phyloP scores from a whole-genome alignment of 1,140 invertebrate genomes.

The Zaprionus nigranus region DNA sequence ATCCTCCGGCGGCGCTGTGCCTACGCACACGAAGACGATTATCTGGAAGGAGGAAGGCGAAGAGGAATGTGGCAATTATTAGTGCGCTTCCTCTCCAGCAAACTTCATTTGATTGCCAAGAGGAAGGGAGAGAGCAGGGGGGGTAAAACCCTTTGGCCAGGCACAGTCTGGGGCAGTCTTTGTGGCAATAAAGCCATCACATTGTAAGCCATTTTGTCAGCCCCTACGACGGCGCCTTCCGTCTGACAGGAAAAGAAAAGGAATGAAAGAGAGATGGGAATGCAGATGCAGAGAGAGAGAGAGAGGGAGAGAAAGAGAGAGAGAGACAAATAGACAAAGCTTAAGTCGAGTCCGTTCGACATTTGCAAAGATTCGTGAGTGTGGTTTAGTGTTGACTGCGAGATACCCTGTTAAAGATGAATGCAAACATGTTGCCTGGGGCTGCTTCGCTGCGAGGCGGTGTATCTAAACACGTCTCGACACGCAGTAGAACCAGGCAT shows the following conservation, averaged over 20 bases:
- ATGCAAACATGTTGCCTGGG: neutral
- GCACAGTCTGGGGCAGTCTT: neutral
- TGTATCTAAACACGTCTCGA: neutral
- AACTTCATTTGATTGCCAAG: neutral
- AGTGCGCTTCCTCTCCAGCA: slow-evolving; percentile 1
- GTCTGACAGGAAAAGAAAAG: slow-evolving; percentile 28
- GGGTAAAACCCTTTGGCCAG: neutral
- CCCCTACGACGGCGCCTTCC: slow-evolving; percentile 29
- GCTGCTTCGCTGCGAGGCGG: neutral
- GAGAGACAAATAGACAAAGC: neutral
- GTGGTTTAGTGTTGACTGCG: neutral
- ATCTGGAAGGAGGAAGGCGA: slow-evolving; percentile 87
- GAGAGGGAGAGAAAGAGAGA: neutral
- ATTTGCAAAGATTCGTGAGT: slow-evolving; percentile 12
- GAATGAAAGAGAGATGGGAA: neutral
- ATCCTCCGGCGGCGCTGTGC: slow-evolving; percentile 91
- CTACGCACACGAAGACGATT: slow-evolving; percentile 95
- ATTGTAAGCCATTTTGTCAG: slow-evolving; percentile 53
- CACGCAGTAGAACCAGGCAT: neutral
- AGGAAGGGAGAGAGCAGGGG: neutral
- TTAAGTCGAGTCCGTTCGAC: neutral
- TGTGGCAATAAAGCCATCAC: slow-evolving; percentile 69
- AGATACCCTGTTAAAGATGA: neutral
- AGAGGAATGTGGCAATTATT: slow-evolving; percentile 6
- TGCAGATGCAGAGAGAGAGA: neutral